Conservation (phyloP, 2,797 vertebrate genomes). For the Gallinago stenura region DNA sequence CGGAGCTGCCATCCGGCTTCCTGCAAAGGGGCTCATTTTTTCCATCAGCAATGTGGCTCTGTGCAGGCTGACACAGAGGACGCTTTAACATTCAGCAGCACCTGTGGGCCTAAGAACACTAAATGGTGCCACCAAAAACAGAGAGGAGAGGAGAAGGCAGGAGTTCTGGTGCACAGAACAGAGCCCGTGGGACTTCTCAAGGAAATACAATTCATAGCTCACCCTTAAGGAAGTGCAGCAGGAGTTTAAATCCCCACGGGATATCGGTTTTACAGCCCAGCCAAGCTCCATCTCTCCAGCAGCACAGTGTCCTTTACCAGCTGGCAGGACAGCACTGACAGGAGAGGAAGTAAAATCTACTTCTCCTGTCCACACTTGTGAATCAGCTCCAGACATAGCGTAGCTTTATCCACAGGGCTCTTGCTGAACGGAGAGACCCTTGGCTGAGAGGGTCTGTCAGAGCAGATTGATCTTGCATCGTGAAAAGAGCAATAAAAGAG, state of each 20-base stretch:
- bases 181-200: neutral
- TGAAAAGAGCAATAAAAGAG: neutral
- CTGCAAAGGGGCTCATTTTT: constrained; percentile 27
- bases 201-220: neutral
- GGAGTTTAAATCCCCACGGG: constrained; percentile 34
- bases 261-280: constrained; percentile 6
- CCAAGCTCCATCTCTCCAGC: neutral
- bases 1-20: neutral
- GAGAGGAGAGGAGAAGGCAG: neutral
- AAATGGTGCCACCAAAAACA: constrained; percentile 12
- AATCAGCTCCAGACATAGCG: neutral
- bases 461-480: neutral
- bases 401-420: neutral
- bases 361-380: neutral
- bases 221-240: constrained; percentile 28
- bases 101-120: neutral
- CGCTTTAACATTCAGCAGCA: neutral
- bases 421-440: neutral
- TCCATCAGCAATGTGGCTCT: neutral
- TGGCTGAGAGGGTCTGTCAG: neutral
- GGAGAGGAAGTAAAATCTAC: neutral
- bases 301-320: neutral
- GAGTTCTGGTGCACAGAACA: neutral
- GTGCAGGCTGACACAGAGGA: neutral
- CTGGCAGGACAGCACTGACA: neutral